Conservation (phyloP, 2,113 vertebrate genomes). For the Tautogolabrus adspersus region DNA sequence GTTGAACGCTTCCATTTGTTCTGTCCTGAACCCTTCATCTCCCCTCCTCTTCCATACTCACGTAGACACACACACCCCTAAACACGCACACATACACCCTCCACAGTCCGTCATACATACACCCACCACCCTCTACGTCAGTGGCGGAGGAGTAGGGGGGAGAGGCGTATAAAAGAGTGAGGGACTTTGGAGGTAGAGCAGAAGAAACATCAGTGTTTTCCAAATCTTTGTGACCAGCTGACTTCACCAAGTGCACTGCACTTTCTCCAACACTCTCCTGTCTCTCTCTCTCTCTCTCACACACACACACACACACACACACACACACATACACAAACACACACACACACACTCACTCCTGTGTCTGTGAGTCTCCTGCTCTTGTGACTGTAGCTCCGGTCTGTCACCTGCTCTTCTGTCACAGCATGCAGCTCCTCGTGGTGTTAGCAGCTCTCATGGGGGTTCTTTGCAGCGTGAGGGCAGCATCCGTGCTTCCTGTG, state of each 20-base stretch:
- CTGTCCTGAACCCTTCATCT: conserved; percentile 70
- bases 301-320: conserved; percentile 32
- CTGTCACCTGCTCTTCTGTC: conserved; percentile 60
- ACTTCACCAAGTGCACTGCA: conserved; percentile 50
- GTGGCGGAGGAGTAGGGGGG: conserved; percentile 56
- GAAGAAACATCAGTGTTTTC: conserved; percentile 71
- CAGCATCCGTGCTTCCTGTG: conserved; percentile 84
- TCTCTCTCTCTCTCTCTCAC: conserved; percentile 36
- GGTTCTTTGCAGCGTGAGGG: conserved; percentile 85
- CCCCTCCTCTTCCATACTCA: conserved; percentile 54
- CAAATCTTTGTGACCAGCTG: conserved; percentile 65
- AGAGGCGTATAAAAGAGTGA: conserved; percentile 82
- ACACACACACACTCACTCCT: conserved; percentile 30
- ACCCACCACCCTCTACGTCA: conserved; percentile 83
- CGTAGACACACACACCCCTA: conserved; percentile 19
- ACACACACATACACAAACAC: too few relatives aligned
- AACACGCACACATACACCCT: conserved; percentile 46
- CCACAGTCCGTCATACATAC: conserved; percentile 70
- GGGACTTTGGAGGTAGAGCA: conserved; percentile 78
- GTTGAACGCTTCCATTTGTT: conserved; percentile 75
- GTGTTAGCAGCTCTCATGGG: conserved; percentile 87
- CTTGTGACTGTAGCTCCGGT: conserved; percentile 51
- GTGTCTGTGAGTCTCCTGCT: conserved; percentile 47
- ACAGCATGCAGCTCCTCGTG: conserved; percentile 86
- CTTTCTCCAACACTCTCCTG: conserved; percentile 43